Conservation (phyloP, 2,888 invertebrate genomes). For the Xanthorhoe spadicearia region DNA sequence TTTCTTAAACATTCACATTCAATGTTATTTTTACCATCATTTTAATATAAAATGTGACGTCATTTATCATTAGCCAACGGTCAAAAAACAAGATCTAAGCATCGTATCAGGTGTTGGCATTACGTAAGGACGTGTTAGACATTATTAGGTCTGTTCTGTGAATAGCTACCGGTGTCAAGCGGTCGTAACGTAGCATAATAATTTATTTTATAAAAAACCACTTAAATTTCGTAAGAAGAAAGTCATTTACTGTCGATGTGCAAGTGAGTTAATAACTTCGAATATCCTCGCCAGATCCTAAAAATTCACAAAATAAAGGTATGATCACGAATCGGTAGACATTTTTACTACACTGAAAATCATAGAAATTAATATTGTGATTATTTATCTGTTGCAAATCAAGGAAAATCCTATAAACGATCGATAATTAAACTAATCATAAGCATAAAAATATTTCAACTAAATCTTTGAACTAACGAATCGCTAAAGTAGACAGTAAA, state of each 20-base stretch:
- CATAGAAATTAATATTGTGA: not conserved
- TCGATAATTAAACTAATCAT: not conserved
- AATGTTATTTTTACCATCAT: constrained; percentile 24
- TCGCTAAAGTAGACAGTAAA: too few relatives aligned
- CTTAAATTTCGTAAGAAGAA: too few relatives aligned
- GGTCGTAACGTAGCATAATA: too few relatives aligned
- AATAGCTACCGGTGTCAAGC: not conserved
- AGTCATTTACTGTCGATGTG: too few relatives aligned
- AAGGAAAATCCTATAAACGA: not conserved
- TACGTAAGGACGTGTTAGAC: constrained; percentile 37
- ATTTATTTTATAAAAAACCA: too few relatives aligned
- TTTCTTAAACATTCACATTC: constrained; percentile 10
- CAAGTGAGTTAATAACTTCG: too few relatives aligned
- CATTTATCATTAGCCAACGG: constrained; percentile 34
- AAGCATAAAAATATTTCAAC: too few relatives aligned
- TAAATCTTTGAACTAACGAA: too few relatives aligned
- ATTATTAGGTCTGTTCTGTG: not conserved
- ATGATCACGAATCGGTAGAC: too few relatives aligned
- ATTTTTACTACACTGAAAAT: too few relatives aligned
- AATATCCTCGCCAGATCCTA: too few relatives aligned
- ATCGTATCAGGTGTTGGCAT: constrained; percentile 34
- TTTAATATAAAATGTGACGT: constrained; percentile 34
- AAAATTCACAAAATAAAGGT: too few relatives aligned
- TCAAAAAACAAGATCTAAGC: constrained; percentile 25
- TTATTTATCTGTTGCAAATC: not conserved